These are phyloP conservation scores for Rousettus madagascariensis DNA, from an alignment of 2,797 vertebrate genomes.

Conservation along the genomic window DNA sequence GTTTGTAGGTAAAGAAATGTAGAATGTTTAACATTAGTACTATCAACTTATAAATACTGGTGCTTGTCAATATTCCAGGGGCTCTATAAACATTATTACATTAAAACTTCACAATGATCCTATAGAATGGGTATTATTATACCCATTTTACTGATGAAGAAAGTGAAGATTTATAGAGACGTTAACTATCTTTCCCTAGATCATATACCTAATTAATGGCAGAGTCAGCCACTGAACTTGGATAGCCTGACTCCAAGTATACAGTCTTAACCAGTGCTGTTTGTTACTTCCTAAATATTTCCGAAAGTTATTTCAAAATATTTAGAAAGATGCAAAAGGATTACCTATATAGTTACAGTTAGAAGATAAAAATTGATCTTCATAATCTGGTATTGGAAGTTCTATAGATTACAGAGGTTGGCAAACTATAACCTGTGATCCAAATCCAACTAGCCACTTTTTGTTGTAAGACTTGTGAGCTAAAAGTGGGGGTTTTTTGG, in stretches of 20 bases:
- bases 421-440: neutral
- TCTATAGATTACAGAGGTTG: neutral
- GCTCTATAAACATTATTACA: neutral
- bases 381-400: neutral
- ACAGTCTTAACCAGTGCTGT: neutral
- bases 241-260: neutral
- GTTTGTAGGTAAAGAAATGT: neutral
- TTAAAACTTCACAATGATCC: neutral
- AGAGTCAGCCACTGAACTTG: neutral
- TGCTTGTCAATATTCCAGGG: neutral
- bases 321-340: neutral
- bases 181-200: neutral
- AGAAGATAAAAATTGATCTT: neutral
- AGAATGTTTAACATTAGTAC: neutral
- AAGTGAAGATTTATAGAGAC: neutral
- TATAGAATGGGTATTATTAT: neutral
- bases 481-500: neutral
- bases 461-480: neutral
- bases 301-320: neutral
- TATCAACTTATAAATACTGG: neutral
- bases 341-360: neutral
- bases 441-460: neutral
- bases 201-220: neutral
- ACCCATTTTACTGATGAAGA: neutral
- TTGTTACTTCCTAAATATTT: neutral